Evolutionary conservation across 1,140 invertebrate genomes (phyloP), one percentile per base, ranked within the genome.

Genomic region (Procambarus clarkii): DNA sequence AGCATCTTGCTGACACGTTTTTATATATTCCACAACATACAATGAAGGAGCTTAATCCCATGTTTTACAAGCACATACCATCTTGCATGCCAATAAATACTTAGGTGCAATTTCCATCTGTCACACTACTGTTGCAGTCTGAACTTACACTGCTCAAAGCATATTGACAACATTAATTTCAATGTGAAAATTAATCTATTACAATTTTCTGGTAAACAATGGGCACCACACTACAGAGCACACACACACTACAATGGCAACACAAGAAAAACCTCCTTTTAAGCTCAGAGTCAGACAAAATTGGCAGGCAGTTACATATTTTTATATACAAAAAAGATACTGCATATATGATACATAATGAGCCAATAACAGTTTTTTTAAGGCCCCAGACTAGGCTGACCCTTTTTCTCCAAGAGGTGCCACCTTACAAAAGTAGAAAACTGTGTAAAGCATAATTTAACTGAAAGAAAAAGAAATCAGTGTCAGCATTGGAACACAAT

Each of bases 401-500:
- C 50, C 60, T 44, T 46, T 21, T 46, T 21, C 11, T 64, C 34
- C 13, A 60, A 82, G 34, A 21, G 60, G 15, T 18, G 46, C 21
- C 58, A 46, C 34, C 21, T 18, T 45, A 69, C 54, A 69, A 64
- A 83, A 21, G 8, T 46, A 18, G 46, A 7, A 69, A 24, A 69
- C 13, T 45, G 60, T 60, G 50, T 82, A 60, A 34, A n/a, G 13
- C 9, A 18, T 24, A 24, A 34, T 34, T 54, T 44, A n/a, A 82
- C 58, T 44, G 45, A 45, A 64, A 69, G 34, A 64, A 83, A 3
- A 69, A 34, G 60, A 69, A 13, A 69, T 69, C 46, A 18, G 24
- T n/a, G 58, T 24, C 45, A 64, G 21, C 44, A 45, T 64, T 34
- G 18, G 69, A 83, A 79, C 82, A 87, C 50, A 78, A 79, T 78